These are phyloP conservation scores for Cryptocephalus primarius DNA, from an alignment of 2,888 invertebrate genomes.

Conservation along the genomic window DNA sequence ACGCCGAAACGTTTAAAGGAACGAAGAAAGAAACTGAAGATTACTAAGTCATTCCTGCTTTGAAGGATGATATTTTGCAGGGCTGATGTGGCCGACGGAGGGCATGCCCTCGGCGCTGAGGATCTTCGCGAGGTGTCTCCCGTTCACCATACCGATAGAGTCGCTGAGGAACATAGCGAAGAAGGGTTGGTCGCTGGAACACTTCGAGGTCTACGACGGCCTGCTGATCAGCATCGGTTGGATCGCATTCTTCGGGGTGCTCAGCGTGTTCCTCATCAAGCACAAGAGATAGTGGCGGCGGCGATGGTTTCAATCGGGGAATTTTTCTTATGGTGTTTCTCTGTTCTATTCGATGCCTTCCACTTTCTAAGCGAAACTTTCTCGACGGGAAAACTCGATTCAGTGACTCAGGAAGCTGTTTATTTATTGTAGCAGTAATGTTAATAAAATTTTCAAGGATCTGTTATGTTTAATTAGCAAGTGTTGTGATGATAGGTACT, in stretches of 20 bases:
- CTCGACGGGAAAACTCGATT: too few relatives aligned
- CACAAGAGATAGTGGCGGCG: constrained; percentile 19
- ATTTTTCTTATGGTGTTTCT: too few relatives aligned
- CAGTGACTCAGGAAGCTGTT: too few relatives aligned
- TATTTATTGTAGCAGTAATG: too few relatives aligned
- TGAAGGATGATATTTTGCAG: constrained; percentile 28
- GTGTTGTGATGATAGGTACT: too few relatives aligned
- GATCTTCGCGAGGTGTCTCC: constrained; percentile 36
- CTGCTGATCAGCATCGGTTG: constrained; percentile 56
- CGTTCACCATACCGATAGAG: constrained; percentile 70
- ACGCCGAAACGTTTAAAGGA: too few relatives aligned
- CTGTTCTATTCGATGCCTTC: too few relatives aligned
- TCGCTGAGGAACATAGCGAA: constrained; percentile 66
- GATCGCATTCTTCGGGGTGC: constrained; percentile 31
- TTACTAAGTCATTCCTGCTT: background rate
- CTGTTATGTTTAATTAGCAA: too few relatives aligned
- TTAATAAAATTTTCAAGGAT: too few relatives aligned
- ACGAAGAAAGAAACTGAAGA: too few relatives aligned
- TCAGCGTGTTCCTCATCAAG: constrained; percentile 27
- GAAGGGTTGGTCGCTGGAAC: constrained; percentile 58
- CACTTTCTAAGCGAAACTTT: too few relatives aligned
- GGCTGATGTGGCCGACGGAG: constrained; percentile 60
- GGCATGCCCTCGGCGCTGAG: constrained; percentile 44
- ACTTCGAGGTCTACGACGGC: constrained; percentile 62
- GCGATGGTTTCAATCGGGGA: too few relatives aligned